A percentile compares a stretch with the other conserved stretches of the same genome.
Evolutionary conservation across 2,797 vertebrate genomes (phyloP).

Genomic region (Typhlichthys subterraneus): DNA sequence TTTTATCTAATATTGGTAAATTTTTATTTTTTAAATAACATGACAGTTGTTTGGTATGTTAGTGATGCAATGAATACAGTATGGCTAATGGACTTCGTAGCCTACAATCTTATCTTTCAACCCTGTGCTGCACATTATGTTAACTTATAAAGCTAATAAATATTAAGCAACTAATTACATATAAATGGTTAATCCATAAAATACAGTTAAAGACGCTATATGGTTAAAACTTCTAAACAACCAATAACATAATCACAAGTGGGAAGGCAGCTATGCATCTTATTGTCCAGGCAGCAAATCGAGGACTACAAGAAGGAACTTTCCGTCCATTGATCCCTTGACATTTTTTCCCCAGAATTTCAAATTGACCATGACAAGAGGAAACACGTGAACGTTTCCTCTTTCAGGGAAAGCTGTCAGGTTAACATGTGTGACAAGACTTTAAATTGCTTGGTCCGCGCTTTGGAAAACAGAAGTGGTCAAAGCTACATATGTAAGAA

Average conservation of each 20-base stretch:
- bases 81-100: constrained; percentile 45
- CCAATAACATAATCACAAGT: too few species aligned
- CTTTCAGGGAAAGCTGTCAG: constrained; percentile 53
- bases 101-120: constrained; percentile 45
- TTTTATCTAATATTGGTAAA: too few species aligned
- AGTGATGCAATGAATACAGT: too few species aligned
- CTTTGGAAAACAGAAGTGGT: constrained; percentile 15
- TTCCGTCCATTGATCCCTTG: constrained; percentile 37
- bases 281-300: neutral
- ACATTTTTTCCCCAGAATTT: constrained; percentile 39
- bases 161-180: constrained; percentile 9
- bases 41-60: too few species aligned
- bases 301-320: constrained; percentile 18
- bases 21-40: too few species aligned
- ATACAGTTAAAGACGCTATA: constrained; percentile 4
- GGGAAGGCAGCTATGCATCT: too few species aligned
- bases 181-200: neutral
- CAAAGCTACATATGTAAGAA: constrained; percentile 20
- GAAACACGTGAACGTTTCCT: constrained; percentile 69
- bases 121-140: constrained; percentile 37
- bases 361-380: constrained; percentile 4
- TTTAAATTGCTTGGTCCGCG: constrained; percentile 45
- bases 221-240: neutral
- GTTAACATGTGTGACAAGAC: constrained; percentile 23
- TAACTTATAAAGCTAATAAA: constrained; percentile 30